phyloP scores from a whole-genome alignment of 2,113 vertebrate genomes.

The Arizona elegans region DNA sequence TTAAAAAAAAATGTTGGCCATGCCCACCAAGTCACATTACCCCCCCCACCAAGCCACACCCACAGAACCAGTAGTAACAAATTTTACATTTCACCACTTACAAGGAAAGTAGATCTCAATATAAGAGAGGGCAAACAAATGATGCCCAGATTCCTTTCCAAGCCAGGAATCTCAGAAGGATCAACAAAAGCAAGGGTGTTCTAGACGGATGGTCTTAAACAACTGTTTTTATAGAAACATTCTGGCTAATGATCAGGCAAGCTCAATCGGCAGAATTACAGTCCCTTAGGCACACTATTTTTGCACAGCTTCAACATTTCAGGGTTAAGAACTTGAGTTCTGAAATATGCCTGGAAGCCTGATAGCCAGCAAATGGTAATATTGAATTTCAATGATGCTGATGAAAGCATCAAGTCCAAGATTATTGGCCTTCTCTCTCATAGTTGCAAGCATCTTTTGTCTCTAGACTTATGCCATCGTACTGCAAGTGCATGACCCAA shows the following conservation, averaged over 20 bases:
- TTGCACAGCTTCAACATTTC: not conserved
- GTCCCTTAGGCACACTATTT: not conserved
- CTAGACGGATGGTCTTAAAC: not conserved
- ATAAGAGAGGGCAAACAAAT: not conserved
- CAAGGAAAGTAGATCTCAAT: not conserved
- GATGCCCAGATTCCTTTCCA: not conserved
- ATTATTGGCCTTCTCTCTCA: not conserved
- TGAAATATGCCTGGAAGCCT: not conserved
- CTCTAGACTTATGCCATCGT: not conserved
- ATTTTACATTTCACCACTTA: no score
- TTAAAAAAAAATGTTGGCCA: no score
- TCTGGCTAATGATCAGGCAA: not conserved
- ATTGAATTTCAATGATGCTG: not conserved
- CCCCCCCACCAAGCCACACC: no score
- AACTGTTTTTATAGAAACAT: not conserved
- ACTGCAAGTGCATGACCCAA: not conserved
- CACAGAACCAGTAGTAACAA: no score
- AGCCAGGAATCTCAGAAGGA: not conserved
- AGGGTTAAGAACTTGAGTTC: not conserved
- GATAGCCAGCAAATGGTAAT: not conserved
- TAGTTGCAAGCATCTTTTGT: not conserved
- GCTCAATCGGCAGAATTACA: not conserved
- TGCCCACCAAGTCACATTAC: no score
- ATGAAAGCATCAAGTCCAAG: not conserved
- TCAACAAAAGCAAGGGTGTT: not conserved